Evolutionary conservation across 2,113 vertebrate genomes (phyloP).

Genomic region (Atlantisia rogersi): DNA sequence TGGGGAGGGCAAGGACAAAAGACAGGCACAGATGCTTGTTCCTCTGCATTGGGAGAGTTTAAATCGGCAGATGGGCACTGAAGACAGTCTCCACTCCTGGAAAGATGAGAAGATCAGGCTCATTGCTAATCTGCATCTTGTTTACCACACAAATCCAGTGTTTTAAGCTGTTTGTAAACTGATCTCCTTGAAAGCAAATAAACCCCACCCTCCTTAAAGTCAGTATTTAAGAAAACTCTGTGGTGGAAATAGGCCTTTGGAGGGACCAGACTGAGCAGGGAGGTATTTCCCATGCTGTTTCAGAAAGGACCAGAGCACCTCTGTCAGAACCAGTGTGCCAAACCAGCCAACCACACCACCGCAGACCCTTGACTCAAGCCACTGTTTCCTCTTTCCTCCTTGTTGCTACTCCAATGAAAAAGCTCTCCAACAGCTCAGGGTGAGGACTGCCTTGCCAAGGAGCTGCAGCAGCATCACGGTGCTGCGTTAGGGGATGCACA

Average conservation of each 20-base stretch:
- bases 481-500: background rate
- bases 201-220: accelerated
- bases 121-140: background rate
- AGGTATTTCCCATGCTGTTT: background rate
- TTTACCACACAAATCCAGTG: background rate
- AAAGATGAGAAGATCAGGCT: background rate
- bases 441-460: accelerated
- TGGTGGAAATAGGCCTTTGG: background rate
- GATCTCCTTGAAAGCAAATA: background rate
- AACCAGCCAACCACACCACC: background rate
- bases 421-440: background rate
- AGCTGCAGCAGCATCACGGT: background rate
- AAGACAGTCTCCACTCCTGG: background rate
- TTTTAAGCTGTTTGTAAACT: background rate
- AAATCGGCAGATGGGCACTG: accelerated
- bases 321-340: background rate
- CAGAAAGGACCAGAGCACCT: background rate
- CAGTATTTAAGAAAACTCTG: background rate
- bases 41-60: background rate
- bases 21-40: background rate
- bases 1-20: background rate
- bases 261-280: accelerated
- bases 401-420: background rate
- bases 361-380: background rate
- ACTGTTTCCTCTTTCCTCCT: background rate